Base-by-base conservation (phyloP, 2,888 invertebrate species). In the Sipunculus nudus region DNA sequence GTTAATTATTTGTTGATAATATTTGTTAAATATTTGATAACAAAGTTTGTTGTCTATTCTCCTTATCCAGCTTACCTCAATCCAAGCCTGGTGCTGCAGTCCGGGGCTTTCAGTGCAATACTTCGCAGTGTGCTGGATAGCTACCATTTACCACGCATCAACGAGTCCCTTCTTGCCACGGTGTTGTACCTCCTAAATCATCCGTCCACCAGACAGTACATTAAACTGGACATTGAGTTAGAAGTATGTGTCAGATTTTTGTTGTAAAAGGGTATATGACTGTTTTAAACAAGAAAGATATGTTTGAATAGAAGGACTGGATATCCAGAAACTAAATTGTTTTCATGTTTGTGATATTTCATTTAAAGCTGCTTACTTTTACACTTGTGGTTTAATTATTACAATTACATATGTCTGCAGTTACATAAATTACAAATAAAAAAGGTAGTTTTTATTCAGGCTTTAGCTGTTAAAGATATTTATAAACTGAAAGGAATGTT, bases 91-190 rank as follows among this genome's bases (percentile, higher is more conserved):
- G 71, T 80, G 26, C 73, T 75, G 3, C 67, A 74, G 32, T 76
- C 76, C 68, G 79, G 81, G 10, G 81, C 95, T 21, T 91, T 96
- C 49, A 89, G 89, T 60, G 91, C 94, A 5, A 72, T 87, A n/a
- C 89, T 92, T 0, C 88, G 92, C 63, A 93, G 92, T 79, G 87
- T 94, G 25, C 87, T 93, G 41, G 92, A 93, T 78, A 93, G 92
- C 78, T 91, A 92, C 76, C 91, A 92, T 70, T 92, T 92, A 72
- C 92, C 95, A 0, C 89, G 92, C 64, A 92, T 96, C 85, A 91
- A 93, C 5, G 97, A 97, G 84, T 92, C 95, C 3, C 86, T 96
- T 1, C 90, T 96, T 70, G 94, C 93, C 0, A 92, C 94, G 16
- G 85, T 97, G 38, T 85, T 97, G 49, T 91, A 91, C 80, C 87